Conservation (phyloP, 2,797 vertebrate species). For the Strix occidentalis region DNA sequence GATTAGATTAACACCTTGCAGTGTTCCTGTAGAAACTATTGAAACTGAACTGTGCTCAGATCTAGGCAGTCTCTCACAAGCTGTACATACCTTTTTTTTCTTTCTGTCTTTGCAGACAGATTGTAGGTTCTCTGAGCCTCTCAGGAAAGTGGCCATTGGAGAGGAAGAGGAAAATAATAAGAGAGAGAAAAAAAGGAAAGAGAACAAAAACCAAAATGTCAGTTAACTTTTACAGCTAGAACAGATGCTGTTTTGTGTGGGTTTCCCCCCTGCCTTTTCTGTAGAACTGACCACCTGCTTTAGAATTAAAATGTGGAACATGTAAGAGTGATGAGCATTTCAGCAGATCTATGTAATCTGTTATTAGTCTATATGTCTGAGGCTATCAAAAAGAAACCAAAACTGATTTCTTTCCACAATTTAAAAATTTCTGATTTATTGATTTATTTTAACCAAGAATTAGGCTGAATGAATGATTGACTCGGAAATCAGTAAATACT, state of each 20-base stretch:
- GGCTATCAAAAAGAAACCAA: background rate
- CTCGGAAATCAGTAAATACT: background rate
- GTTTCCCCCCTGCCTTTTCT: background rate
- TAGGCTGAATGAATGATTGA: background rate
- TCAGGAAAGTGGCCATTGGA: background rate
- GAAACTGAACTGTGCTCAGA: background rate
- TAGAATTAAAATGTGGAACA: background rate
- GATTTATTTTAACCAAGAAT: background rate
- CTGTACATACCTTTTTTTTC: background rate
- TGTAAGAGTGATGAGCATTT: background rate
- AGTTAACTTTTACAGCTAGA: background rate
- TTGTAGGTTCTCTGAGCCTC: background rate
- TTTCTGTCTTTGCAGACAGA: background rate
- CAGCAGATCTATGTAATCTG: background rate
- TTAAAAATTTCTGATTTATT: background rate
- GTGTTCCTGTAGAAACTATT: background rate
- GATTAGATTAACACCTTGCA: background rate
- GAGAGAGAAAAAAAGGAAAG: accelerated
- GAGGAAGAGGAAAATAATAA: background rate
- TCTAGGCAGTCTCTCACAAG: background rate
- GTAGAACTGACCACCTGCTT: background rate
- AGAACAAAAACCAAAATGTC: background rate
- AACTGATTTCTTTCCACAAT: background rate
- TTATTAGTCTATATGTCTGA: background rate
- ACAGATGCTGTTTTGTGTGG: background rate